Base-by-base conservation (phyloP, 2,113 vertebrate genomes). In the Proteles cristata region DNA sequence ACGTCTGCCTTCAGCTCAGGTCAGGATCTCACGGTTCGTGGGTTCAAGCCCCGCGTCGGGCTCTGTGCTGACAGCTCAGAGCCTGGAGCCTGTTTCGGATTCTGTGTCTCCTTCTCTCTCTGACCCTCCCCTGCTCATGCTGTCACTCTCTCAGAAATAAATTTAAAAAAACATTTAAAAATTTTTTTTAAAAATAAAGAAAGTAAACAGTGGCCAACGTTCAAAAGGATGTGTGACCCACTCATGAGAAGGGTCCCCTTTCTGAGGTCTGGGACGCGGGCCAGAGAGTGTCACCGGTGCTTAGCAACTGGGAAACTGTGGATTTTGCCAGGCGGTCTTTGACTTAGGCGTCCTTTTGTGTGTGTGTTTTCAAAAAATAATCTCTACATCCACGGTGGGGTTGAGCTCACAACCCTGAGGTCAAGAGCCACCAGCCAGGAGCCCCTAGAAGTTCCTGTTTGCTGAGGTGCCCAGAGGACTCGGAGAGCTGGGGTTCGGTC, bases 251-350 rank as follows among this genome's bases (percentile, higher is more conserved):
- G 39, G 39, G 39, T 39, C 39, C 39, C 39, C 39, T 11, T n/a
- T 68, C 71, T 6, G 21, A 61, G 58, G 71, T 25, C 71, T 14
- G 21, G 35, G 71, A 39, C 35, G 21, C n/a, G 10, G 69, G 69
- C 69, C 69, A 39, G 23, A 4, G 11, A 35, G n/a, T 8, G 2
- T 71, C n/a, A 0, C 7, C n/a, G 7, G 8, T 1, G 17, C n/a
- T 23, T 21, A 23, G 21, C 71, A 9, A 25, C 7, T 3, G 21
- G 43, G 35, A 23, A 43, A 43, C 3, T 39, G 69, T 39, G 11
- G 71, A 39, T 39, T 43, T 43, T 6, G 35, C 35, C 35, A 25
- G 39, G 11, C 2, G 26, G 21, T 73, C 35, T 43, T 43, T 25
- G 71, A 73, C 69, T 11, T 11, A 43, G 71, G 43, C 39, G 25